Conservation (phyloP, 2,113 vertebrate species). For the Sylvia atricapilla region DNA sequence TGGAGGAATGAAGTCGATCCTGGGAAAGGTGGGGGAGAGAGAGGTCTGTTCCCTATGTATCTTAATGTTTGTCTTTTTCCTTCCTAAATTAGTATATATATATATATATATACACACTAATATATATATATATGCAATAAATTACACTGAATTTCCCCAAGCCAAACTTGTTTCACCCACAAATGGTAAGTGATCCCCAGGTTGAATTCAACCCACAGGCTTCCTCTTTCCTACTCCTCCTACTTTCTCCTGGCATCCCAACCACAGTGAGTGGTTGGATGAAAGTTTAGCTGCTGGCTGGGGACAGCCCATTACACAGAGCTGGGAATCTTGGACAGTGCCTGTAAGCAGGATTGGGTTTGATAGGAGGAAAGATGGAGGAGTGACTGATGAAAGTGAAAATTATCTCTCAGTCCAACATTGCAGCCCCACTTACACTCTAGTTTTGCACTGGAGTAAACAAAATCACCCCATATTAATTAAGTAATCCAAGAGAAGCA, state of each 20-base stretch:
- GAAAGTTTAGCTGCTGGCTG: background rate
- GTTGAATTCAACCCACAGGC: background rate
- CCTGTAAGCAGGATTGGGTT: background rate
- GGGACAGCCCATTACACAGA: background rate
- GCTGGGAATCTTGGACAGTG: background rate
- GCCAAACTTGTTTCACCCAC: background rate
- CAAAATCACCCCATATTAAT: background rate
- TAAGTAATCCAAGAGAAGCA: background rate
- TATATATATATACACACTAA: background rate
- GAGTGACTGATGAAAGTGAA: background rate
- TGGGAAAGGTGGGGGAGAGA: background rate
- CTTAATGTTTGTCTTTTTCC: background rate
- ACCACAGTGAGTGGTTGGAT: background rate
- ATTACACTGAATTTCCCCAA: background rate
- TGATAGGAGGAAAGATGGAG: background rate
- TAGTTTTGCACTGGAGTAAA: background rate
- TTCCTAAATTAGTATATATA: background rate
- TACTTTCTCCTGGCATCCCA: background rate
- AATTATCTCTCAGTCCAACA: background rate
- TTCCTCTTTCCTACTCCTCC: background rate
- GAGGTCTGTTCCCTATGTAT: background rate
- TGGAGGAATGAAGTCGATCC: background rate
- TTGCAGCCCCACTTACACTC: rapidly evolving
- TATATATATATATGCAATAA: background rate
- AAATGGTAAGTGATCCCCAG: background rate